Percentiles rank a stretch among this genome's conserved stretches.
Conservation (phyloP, 2,797 vertebrate species). For the Takifugu ocellatus region DNA sequence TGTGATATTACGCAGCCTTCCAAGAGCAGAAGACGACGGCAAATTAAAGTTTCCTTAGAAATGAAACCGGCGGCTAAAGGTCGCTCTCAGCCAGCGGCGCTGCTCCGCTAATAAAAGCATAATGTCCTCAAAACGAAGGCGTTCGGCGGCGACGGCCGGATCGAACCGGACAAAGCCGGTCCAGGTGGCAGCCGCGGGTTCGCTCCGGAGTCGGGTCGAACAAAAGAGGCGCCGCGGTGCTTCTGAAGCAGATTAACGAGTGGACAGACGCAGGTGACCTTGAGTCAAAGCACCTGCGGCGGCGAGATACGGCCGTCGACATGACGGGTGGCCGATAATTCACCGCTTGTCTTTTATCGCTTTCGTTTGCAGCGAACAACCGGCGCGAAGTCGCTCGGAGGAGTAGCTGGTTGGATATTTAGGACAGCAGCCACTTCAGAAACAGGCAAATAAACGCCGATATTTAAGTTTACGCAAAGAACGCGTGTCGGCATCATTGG, state of each 20-base stretch:
- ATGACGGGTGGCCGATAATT: slow-evolving; percentile 12
- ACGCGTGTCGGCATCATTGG: too few species aligned
- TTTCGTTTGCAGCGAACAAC: slow-evolving; percentile 4
- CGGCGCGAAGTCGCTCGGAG: not conserved
- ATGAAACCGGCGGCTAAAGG: slow-evolving; percentile 41
- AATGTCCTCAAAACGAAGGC: slow-evolving; percentile 63
- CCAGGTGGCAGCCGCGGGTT: not conserved
- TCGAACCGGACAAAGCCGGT: too few species aligned
- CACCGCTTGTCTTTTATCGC: not conserved
- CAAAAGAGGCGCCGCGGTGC: slow-evolving; percentile 51
- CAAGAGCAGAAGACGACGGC: slow-evolving; percentile 23
- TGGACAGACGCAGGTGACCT: slow-evolving; percentile 64
- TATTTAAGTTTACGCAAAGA: too few species aligned
- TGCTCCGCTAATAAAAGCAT: slow-evolving; percentile 52
- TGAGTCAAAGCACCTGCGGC: slow-evolving; percentile 59
- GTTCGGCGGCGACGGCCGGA: slow-evolving; percentile 38
- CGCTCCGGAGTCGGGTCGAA: slow-evolving; percentile 60
- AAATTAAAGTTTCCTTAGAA: slow-evolving; percentile 42
- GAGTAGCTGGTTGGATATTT: not conserved
- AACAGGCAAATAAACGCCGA: too few species aligned
- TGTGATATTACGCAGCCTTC: slow-evolving; percentile 17
- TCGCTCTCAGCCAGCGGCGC: slow-evolving; percentile 31
- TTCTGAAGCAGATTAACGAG: slow-evolving; percentile 66
- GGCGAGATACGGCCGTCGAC: slow-evolving; percentile 7
- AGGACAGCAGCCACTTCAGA: not conserved